Percentiles rank a stretch among this genome's conserved stretches.
These are phyloP conservation scores for Drosophila oshimai DNA, from an alignment of 1,140 invertebrate genomes.

Conservation along the genomic window DNA sequence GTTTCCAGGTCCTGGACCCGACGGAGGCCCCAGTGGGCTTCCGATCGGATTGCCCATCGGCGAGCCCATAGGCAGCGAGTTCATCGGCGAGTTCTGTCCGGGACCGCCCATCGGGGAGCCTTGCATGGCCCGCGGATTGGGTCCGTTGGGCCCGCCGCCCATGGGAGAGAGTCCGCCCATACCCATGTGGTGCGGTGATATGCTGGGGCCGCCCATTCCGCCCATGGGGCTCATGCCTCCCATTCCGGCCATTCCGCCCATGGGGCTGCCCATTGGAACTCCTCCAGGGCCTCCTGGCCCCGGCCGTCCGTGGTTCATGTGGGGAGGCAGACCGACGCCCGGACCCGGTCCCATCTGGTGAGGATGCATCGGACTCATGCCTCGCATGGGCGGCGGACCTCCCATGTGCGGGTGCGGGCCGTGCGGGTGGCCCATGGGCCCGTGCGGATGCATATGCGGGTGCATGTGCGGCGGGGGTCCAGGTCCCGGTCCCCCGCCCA, in stretches of 20 bases:
- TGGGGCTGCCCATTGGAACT: slow-evolving; percentile 80
- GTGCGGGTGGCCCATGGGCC: slow-evolving; percentile 66
- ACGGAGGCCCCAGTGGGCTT: slow-evolving; percentile 86
- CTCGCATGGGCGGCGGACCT: slow-evolving; percentile 85
- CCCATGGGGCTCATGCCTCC: slow-evolving; percentile 86
- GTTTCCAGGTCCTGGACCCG: slow-evolving; percentile 85
- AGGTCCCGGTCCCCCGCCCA: slow-evolving; percentile 85
- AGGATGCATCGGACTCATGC: slow-evolving; percentile 87
- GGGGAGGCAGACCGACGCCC: slow-evolving; percentile 74
- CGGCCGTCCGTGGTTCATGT: slow-evolving; percentile 78
- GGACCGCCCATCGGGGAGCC: slow-evolving; percentile 84
- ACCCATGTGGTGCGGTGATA: slow-evolving; percentile 87
- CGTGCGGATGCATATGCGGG: slow-evolving; percentile 83
- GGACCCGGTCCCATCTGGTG: slow-evolving; percentile 78
- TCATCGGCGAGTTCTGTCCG: slow-evolving; percentile 85
- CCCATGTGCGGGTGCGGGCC: slow-evolving; percentile 84
- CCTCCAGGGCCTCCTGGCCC: slow-evolving; percentile 58
- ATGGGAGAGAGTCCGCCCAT: slow-evolving; percentile 86
- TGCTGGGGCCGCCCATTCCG: slow-evolving; percentile 83
- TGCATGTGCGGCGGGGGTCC: slow-evolving; percentile 78
- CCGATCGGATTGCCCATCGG: slow-evolving; percentile 89
- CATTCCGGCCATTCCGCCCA: slow-evolving; percentile 83
- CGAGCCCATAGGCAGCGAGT: slow-evolving; percentile 88
- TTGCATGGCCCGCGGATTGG: slow-evolving; percentile 84
- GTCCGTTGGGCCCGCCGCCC: slow-evolving; percentile 85